phyloP scores from a whole-genome alignment of 1,140 invertebrate genomes.

The Drosophila subobscura region DNA sequence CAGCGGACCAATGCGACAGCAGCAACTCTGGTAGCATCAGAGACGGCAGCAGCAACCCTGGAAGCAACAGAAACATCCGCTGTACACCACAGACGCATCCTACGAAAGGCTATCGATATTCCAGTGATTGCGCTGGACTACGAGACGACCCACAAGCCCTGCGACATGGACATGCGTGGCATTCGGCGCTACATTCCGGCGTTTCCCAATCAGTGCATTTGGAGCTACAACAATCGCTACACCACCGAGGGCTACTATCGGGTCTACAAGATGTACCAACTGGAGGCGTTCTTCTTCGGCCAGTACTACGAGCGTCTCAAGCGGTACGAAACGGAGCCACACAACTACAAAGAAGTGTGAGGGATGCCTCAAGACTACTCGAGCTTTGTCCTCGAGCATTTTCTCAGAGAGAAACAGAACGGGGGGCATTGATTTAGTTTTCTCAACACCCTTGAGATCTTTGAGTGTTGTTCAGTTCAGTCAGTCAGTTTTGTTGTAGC shows the following conservation, averaged over 20 bases:
- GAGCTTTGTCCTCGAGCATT: too few relatives aligned
- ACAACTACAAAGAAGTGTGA: background rate
- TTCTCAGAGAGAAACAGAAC: too few relatives aligned
- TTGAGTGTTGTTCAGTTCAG: too few relatives aligned
- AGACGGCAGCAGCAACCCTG: too few relatives aligned
- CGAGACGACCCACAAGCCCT: slow-evolving; percentile 33
- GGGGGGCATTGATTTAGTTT: too few relatives aligned
- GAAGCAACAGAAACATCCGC: slow-evolving; percentile 6
- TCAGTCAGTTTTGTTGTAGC: too few relatives aligned
- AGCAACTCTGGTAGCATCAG: too few relatives aligned
- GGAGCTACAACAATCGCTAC: slow-evolving; percentile 35
- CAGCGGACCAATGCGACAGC: too few relatives aligned
- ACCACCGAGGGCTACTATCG: slow-evolving; percentile 18
- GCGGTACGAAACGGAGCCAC: slow-evolving; percentile 31
- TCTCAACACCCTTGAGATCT: too few relatives aligned
- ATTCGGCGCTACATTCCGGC: background rate
- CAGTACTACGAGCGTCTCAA: slow-evolving; percentile 34
- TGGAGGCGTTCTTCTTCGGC: slow-evolving; percentile 46
- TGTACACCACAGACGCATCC: background rate
- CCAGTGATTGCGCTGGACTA: slow-evolving; percentile 22
- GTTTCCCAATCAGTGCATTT: slow-evolving; percentile 49
- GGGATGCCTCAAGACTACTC: too few relatives aligned
- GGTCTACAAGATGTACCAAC: slow-evolving; percentile 33
- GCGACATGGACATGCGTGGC: slow-evolving; percentile 40
- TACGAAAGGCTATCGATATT: background rate